These are phyloP conservation scores for Podarcis raffonei DNA, from an alignment of 2,113 vertebrate genomes.

Conservation along the genomic window DNA sequence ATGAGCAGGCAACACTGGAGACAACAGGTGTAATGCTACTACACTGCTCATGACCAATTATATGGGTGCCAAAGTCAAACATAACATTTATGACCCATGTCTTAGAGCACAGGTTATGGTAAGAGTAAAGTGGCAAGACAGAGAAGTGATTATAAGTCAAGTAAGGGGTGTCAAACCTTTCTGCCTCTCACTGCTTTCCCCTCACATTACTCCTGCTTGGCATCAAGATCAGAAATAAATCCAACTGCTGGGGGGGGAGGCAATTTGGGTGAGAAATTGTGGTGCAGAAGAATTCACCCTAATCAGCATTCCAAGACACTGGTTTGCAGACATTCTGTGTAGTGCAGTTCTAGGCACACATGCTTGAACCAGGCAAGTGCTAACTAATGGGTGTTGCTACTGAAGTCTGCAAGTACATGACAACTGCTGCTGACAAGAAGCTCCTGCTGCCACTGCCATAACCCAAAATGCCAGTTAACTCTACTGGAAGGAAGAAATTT, in stretches of 20 bases:
- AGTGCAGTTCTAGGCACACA: neutral
- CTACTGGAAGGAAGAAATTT: neutral
- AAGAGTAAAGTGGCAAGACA: neutral
- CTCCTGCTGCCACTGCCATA: neutral
- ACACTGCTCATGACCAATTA: neutral
- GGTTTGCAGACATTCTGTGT: neutral
- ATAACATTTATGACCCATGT: neutral
- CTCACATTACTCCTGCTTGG: neutral
- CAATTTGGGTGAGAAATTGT: neutral
- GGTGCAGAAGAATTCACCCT: neutral
- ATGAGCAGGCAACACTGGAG: neutral
- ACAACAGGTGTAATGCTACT: neutral
- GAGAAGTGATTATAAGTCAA: neutral
- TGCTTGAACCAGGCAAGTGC: neutral
- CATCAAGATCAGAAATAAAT: no score
- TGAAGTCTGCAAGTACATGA: neutral
- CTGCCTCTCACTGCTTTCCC: neutral
- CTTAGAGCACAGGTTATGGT: neutral
- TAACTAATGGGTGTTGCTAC: neutral
- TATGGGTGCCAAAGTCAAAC: neutral
- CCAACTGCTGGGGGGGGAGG: no score
- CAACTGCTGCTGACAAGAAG: neutral
- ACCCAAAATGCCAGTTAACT: neutral
- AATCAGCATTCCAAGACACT: neutral
- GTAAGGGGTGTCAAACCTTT: neutral